Percentiles rank a stretch among this genome's conserved stretches.
phyloP scores from a whole-genome alignment of 64 coral and sea anemone genomes.

The Hydrozoanthus tunicans region DNA sequence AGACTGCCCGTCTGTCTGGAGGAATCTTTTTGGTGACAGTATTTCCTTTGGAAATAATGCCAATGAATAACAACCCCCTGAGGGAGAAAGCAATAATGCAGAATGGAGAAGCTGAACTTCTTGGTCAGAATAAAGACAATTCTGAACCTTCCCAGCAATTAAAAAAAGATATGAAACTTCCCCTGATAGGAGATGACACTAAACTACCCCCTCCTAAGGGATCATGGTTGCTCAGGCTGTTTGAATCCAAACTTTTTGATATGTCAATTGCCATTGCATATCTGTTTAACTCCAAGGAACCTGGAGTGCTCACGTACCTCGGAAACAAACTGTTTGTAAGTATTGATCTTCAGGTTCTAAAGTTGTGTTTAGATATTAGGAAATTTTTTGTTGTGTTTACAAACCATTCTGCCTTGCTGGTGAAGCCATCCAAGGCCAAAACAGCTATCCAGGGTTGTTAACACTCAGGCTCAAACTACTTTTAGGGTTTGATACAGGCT shows the following conservation, averaged over 20 bases:
- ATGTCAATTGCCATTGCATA: conserved; percentile 99
- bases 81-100: conserved; percentile 55
- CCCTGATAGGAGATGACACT: neutral
- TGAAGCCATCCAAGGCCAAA: too few relatives aligned
- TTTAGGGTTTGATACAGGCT: too few relatives aligned
- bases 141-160: neutral
- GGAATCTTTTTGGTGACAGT: neutral
- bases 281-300: conserved; percentile 98
- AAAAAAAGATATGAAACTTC: conserved; percentile 47
- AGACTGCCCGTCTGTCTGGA: neutral
- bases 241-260: conserved; percentile 98
- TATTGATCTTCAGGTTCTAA: conserved; percentile 16
- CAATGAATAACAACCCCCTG: conserved; percentile 44
- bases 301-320: conserved; percentile 92
- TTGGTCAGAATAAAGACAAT: neutral
- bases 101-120: conserved; percentile 25
- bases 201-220: conserved; percentile 87
- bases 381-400: too few relatives aligned
- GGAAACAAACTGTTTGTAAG: conserved; percentile 99
- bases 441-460: too few relatives aligned
- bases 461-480: too few relatives aligned
- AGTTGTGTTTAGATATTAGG: neutral
- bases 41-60: conserved; percentile 32
- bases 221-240: conserved; percentile 87
- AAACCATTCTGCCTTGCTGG: too few relatives aligned